Conservation (phyloP, 2,888 invertebrate species). For the Drosophila ochracea region DNA sequence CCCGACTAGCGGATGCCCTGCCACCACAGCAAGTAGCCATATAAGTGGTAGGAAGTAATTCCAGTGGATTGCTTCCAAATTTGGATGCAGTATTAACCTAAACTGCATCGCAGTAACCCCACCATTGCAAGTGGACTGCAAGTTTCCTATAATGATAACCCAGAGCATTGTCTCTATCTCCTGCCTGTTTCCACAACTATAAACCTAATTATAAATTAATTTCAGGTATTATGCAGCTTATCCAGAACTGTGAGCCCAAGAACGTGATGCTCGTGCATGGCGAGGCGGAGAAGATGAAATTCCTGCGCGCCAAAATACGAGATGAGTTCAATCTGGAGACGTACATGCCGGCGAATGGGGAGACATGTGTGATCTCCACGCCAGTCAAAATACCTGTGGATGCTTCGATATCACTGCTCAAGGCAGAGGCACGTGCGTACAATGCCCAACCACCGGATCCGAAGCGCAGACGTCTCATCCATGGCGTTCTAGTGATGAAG, state of each 20-base stretch:
- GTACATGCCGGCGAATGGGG: conserved; percentile 99
- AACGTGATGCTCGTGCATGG: conserved; percentile 99
- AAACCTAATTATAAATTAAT: not conserved
- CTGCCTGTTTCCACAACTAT: not conserved
- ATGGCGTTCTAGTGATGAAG: conserved; percentile 94
- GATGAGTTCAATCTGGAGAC: conserved; percentile 96
- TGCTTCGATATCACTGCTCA: conserved; percentile 92
- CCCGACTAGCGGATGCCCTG: not conserved
- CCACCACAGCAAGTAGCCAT: not conserved
- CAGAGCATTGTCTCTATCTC: not conserved
- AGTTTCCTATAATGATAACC: not conserved
- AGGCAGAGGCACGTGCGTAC: conserved; percentile 92
- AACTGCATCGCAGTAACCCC: not conserved
- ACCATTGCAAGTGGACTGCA: no score
- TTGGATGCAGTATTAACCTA: not conserved
- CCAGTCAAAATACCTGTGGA: conserved; percentile 95
- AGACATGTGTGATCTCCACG: conserved; percentile 95
- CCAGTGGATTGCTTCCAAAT: not conserved
- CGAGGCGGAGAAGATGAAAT: conserved; percentile 99
- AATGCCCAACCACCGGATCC: conserved; percentile 94
- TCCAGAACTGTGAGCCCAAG: conserved; percentile 98
- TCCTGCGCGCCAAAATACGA: conserved; percentile 97
- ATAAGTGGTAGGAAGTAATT: not conserved
- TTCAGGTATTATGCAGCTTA: conserved; percentile 94
- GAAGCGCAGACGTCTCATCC: conserved; percentile 93